Evolutionary conservation across 2,113 vertebrate genomes (phyloP).

Genomic region (Myrmecophaga tridactyla): DNA sequence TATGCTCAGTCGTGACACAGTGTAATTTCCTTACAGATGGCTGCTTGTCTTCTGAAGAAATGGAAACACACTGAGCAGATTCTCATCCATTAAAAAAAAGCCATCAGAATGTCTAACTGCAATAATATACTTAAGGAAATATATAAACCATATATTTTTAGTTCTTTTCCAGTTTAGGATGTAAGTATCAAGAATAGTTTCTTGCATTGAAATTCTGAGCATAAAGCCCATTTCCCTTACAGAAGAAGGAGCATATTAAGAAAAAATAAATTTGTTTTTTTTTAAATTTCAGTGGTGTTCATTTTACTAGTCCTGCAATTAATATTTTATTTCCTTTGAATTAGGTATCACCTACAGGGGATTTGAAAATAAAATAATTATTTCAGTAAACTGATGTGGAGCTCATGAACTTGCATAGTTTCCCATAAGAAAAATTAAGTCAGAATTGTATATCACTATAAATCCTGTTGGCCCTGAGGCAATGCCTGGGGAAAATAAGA

Average conservation of each 20-base stretch:
- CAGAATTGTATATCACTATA: slow-evolving; percentile 5
- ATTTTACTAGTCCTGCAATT: neutral
- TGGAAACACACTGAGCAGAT: neutral
- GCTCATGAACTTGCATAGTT: slow-evolving; percentile 52
- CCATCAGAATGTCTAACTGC: neutral
- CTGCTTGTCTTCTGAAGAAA: neutral
- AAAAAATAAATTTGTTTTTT: neutral
- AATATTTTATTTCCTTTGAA: slow-evolving; percentile 19
- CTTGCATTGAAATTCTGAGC: slow-evolving; percentile 13
- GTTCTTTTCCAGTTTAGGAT: neutral
- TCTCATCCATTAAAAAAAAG: neutral
- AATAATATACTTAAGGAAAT: neutral
- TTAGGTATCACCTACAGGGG: neutral
- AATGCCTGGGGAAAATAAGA: neutral
- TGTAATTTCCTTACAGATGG: neutral
- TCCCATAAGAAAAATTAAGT: slow-evolving; percentile 59
- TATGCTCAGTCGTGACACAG: neutral
- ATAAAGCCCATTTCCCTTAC: neutral
- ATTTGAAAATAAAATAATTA: slow-evolving; percentile 59
- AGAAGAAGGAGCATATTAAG: neutral
- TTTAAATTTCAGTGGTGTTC: neutral
- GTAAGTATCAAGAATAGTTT: neutral
- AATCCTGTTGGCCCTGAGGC: neutral
- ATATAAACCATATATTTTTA: neutral
- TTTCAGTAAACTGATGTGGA: slow-evolving; percentile 37